A percentile compares a stretch with the other conserved stretches of the same genome.
Conservation (phyloP, 2,888 invertebrate species). For the Drosophila birchii region DNA sequence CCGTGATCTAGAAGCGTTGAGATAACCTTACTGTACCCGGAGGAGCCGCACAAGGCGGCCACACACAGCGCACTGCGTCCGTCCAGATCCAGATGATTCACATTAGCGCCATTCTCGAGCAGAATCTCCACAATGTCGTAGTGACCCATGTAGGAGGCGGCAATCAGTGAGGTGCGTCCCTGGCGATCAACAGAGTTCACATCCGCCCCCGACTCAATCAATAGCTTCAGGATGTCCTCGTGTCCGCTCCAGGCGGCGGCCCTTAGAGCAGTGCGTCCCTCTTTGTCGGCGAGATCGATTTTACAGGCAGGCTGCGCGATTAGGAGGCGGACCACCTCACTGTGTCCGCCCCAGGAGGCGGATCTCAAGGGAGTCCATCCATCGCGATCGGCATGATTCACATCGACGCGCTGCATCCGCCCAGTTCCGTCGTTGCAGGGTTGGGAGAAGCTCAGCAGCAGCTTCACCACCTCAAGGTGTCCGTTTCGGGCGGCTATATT, state of each 20-base stretch:
- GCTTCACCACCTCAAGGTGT: slow-evolving; percentile 89
- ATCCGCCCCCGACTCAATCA: slow-evolving; percentile 91
- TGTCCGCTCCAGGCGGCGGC: slow-evolving; percentile 98
- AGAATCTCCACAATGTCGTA: slow-evolving; percentile 94
- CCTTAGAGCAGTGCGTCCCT: slow-evolving; percentile 94
- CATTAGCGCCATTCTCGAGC: slow-evolving; percentile 91
- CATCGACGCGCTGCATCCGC: slow-evolving; percentile 87
- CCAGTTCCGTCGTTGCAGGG: slow-evolving; percentile 83
- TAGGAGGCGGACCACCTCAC: slow-evolving; percentile 92
- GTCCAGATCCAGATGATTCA: slow-evolving; percentile 94
- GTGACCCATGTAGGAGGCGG: slow-evolving; percentile 98
- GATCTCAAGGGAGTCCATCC: slow-evolving; percentile 96
- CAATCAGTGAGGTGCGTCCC: slow-evolving; percentile 95
- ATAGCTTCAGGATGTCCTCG: slow-evolving; percentile 91
- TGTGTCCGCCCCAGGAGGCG: slow-evolving; percentile 98
- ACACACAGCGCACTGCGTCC: slow-evolving; percentile 95
- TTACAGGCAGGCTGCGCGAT: slow-evolving; percentile 90
- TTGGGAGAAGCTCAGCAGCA: slow-evolving; percentile 85
- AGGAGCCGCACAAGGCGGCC: slow-evolving; percentile 93
- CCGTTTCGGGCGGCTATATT: slow-evolving; percentile 94
- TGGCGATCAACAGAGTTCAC: slow-evolving; percentile 95
- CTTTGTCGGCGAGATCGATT: slow-evolving; percentile 94
- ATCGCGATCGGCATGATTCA: slow-evolving; percentile 92
- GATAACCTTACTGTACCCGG: slow-evolving; percentile 89
- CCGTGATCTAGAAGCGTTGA: slow-evolving; percentile 91